These are phyloP conservation scores for Ceratina australensis DNA, from an alignment of 1,140 invertebrate genomes.

Conservation along the genomic window DNA sequence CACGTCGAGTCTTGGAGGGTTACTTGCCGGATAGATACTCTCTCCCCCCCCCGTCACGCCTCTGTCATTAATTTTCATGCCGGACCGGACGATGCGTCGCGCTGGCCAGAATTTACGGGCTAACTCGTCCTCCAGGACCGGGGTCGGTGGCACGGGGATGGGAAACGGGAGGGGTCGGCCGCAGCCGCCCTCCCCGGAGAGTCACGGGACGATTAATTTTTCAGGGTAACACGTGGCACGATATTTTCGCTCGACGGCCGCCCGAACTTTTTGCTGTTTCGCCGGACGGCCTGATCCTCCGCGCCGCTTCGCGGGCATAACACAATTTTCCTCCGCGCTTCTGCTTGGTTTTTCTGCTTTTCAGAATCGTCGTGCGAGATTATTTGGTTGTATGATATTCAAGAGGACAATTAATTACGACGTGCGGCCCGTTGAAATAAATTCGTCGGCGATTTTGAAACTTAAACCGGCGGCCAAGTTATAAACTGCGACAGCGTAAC, in stretches of 20 bases:
- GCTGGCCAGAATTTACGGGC: constrained; percentile 71
- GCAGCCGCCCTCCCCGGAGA: constrained; percentile 22
- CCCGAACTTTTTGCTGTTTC: constrained; percentile 36
- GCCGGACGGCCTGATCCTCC: background rate
- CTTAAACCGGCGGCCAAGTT: background rate
- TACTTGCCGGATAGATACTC: constrained; percentile 32
- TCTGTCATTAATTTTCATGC: constrained; percentile 75
- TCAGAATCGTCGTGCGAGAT: background rate
- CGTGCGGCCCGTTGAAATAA: too few species aligned
- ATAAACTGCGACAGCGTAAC: background rate
- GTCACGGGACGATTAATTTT: constrained; percentile 68
- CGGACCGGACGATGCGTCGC: constrained; percentile 64
- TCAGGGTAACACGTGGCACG: constrained; percentile 64
- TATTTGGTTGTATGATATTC: background rate
- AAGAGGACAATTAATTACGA: background rate
- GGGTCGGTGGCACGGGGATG: background rate
- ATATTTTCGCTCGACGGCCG: constrained; percentile 45
- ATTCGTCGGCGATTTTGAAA: too few species aligned
- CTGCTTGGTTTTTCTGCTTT: background rate
- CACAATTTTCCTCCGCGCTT: background rate
- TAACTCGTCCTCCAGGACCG: constrained; percentile 49
- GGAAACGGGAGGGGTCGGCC: background rate
- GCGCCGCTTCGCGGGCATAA: background rate
- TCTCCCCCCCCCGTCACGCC: constrained; percentile 61
- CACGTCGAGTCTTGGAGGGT: constrained; percentile 23